A percentile compares a stretch with the other conserved stretches of the same genome.
These are phyloP conservation scores for Endotricha flammealis DNA, from an alignment of 2,888 invertebrate genomes.

Conservation along the genomic window DNA sequence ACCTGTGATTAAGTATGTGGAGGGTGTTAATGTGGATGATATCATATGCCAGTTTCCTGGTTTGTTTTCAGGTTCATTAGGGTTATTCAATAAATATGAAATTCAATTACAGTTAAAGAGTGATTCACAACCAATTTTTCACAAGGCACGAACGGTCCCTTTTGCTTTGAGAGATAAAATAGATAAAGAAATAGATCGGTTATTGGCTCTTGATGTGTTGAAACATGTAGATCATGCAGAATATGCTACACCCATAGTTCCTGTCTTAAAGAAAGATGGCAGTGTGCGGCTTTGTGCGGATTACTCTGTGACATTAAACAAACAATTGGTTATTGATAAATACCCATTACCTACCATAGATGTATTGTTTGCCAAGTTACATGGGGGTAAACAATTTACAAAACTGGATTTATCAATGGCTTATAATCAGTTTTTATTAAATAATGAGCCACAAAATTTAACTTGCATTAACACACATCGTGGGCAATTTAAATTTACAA, in stretches of 20 bases:
- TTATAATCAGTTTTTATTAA: conserved; percentile 12
- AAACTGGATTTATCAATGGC: conserved; percentile 11
- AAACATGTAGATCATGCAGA: conserved; percentile 17
- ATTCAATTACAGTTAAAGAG: conserved; percentile 11
- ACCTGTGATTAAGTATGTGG: background rate
- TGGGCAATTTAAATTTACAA: no score
- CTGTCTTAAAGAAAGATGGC: conserved; percentile 8
- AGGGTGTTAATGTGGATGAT: background rate
- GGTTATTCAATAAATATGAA: background rate
- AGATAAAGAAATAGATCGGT: conserved; percentile 18
- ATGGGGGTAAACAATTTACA: conserved; percentile 10
- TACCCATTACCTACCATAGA: conserved; percentile 12
- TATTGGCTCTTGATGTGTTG: conserved; percentile 18
- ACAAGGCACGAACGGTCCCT: conserved; percentile 19
- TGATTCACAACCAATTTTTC: conserved; percentile 14
- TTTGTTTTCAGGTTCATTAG: background rate
- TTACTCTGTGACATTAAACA: conserved; percentile 9
- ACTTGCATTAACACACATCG: no score
- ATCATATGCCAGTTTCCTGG: background rate
- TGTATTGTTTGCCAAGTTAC: conserved; percentile 9
- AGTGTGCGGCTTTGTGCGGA: conserved; percentile 6
- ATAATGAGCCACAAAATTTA: no score
- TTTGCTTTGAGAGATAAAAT: conserved; percentile 20
- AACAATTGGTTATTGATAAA: conserved; percentile 10
- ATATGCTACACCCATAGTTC: conserved; percentile 15